phyloP scores from a whole-genome alignment of 2,888 invertebrate genomes.

The Drepanosiphum platanoidis region DNA sequence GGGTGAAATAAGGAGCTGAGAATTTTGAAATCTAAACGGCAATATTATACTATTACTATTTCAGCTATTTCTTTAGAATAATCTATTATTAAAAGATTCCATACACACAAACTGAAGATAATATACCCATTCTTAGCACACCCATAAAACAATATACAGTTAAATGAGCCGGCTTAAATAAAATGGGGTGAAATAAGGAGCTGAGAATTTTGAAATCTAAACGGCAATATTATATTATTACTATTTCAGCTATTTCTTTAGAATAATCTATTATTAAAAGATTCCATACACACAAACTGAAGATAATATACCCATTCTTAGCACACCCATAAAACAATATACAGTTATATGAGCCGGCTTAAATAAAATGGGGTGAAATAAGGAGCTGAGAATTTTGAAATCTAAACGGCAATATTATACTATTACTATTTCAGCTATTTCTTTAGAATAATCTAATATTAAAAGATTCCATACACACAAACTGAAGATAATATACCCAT shows the following conservation, averaged over 20 bases:
- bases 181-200: constrained; percentile 62
- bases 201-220: too few species aligned
- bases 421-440: constrained; percentile 23
- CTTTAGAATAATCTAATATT: constrained; percentile 41
- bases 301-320: constrained; percentile 27
- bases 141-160: constrained; percentile 17
- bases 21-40: too few species aligned
- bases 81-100: constrained; percentile 32
- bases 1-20: too few species aligned
- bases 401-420: too few species aligned
- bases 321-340: constrained; percentile 30
- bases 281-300: constrained; percentile 28
- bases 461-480: constrained; percentile 34
- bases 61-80: constrained; percentile 42
- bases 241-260: constrained; percentile 35
- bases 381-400: too few species aligned
- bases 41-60: too few species aligned
- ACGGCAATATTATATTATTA: too few species aligned
- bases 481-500: constrained; percentile 25
- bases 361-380: constrained; percentile 62
- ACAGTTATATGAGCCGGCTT: constrained; percentile 21
- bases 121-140: constrained; percentile 48
- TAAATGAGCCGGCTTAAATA: constrained; percentile 49
- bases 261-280: constrained; percentile 38
- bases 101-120: constrained; percentile 47